Evolutionary conservation across 2,113 vertebrate genomes (phyloP).

Genomic region (Macrotis lagotis): DNA sequence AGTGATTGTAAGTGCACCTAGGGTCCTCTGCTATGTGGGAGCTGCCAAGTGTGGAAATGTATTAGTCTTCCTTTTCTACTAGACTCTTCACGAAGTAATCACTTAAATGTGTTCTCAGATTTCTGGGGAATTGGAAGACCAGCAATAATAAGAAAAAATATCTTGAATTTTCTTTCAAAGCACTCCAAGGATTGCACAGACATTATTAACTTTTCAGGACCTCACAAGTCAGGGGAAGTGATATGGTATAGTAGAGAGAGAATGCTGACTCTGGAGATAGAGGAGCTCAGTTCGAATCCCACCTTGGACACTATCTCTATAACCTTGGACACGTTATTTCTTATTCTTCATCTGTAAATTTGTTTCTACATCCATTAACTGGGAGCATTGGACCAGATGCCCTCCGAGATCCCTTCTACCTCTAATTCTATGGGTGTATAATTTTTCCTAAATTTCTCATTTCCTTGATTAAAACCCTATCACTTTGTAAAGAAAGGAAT

Average conservation of each 20-base stretch:
- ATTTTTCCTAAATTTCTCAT: not conserved
- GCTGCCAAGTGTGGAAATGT: conserved; percentile 61
- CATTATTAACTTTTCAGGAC: conserved; percentile 43
- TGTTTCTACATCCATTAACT: no score
- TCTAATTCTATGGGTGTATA: not conserved
- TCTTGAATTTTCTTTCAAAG: conserved; percentile 65
- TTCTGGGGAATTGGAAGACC: conserved; percentile 68
- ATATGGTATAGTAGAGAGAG: not conserved
- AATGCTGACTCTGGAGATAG: not conserved
- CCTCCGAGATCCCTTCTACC: not conserved
- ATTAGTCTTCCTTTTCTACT: conserved; percentile 53
- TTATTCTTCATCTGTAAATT: not conserved
- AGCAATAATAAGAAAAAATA: conserved; percentile 67
- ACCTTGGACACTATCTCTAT: not conserved
- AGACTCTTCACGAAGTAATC: conserved; percentile 62
- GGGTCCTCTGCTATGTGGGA: conserved; percentile 45
- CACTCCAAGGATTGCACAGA: conserved; percentile 24
- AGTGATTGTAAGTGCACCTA: conserved; percentile 38
- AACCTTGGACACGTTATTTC: not conserved
- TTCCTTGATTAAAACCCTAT: not conserved
- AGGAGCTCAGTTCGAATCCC: not conserved
- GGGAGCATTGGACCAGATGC: not conserved
- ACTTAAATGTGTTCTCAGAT: conserved; percentile 69
- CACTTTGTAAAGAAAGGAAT: not conserved
- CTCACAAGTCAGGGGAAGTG: not conserved